Evolutionary conservation across 2,797 vertebrate genomes (phyloP), one percentile per base, ranked within the genome.

Genomic region (Eptatretus atami): DNA sequence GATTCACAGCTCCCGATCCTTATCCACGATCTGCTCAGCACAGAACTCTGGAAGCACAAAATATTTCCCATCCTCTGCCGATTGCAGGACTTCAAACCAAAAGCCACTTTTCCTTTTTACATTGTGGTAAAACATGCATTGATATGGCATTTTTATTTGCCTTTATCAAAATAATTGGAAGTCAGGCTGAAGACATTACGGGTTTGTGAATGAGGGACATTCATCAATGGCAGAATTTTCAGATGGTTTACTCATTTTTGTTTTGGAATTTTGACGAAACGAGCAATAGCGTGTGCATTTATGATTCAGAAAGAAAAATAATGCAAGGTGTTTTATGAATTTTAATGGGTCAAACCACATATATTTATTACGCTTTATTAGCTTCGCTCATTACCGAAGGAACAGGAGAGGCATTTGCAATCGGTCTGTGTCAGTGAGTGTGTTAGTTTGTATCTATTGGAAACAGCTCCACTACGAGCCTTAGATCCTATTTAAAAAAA

Each of bases 41-140:
- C 80, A 1, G 84, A 95, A 72, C 71, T 88, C 69, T 98, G 92
- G 88, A 98, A 94, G 70, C 80, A 81, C 65, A 92, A 86, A 67
- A 71, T 98, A 57, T 86, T 95, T 64, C 81, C 87, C 0, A 73
- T 93, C 66, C 70, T 98, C 15, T 86, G 83, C 70, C 78, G 67
- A 61, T 77, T 95, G 66, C 73, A 86, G 64, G 90, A 98, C 74
- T 94, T 93, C 71, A 81, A 77, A 53, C 88, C 84, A 0, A 79
- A 77, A 67, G 82, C 77, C 70, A 86, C 82, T 1, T 83, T 96
- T 71, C 82, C 79, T 52, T 78, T 95, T 68, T 88, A 94, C 6
- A 76, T 90, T 75, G 83, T 87, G 82, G 92, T 95, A 73, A 81
- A 86, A 79, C 55, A 61, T 15, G 53, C n/a, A 10, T n/a, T 25